Percentiles rank a stretch among this genome's conserved stretches.
Evolutionary conservation across 2,113 vertebrate genomes (phyloP).

Genomic region (Leuciscus idus): DNA sequence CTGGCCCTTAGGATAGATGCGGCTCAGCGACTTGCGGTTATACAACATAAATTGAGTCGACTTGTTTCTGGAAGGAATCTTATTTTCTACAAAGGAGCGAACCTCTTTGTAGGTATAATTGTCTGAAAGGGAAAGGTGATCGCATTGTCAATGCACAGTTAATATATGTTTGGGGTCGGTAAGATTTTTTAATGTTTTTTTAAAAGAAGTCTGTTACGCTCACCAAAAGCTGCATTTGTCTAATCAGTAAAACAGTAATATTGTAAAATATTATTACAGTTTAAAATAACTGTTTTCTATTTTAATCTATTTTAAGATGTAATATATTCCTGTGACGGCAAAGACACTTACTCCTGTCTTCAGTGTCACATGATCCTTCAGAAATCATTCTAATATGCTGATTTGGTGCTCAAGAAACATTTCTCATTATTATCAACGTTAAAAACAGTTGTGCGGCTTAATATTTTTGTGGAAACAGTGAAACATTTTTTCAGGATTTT

Average conservation of each 20-base stretch:
- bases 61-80: slow-evolving; percentile 80
- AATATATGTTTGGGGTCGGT: neutral
- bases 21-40: slow-evolving; percentile 90
- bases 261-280: neutral
- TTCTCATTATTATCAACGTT: neutral
- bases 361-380: neutral
- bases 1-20: slow-evolving; percentile 94
- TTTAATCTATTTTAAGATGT: no score
- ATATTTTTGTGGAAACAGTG: neutral
- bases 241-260: neutral
- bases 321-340: neutral
- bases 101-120: slow-evolving; percentile 89
- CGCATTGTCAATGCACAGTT: neutral
- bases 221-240: neutral
- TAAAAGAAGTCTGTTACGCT: neutral
- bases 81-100: slow-evolving; percentile 95
- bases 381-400: neutral
- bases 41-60: slow-evolving; percentile 83
- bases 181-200: neutral
- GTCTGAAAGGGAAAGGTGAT: slow-evolving; percentile 70
- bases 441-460: neutral
- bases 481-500: no score
- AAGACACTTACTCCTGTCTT: neutral
- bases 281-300: neutral
- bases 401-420: neutral